Conservation (phyloP, 1,140 invertebrate genomes). For the Temnothorax curvispinosus region DNA sequence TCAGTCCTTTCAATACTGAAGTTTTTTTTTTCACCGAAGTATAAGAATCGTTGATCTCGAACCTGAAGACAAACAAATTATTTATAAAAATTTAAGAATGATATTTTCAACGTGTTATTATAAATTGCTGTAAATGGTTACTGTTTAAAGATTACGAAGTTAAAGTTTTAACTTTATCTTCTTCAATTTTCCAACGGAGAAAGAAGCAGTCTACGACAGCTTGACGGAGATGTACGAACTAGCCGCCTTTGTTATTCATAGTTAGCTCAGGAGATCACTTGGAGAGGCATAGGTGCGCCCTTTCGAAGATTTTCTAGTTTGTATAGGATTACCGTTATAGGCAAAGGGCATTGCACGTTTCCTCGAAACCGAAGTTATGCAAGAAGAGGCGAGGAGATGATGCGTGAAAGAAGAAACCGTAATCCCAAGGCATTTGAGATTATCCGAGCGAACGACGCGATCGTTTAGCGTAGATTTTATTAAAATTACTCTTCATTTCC, state of each 20-base stretch:
- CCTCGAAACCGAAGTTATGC: constrained; percentile 57
- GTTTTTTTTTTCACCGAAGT: no score
- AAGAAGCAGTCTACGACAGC: not conserved
- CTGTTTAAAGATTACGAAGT: not conserved
- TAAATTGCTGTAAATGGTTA: not conserved
- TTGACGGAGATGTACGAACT: not conserved
- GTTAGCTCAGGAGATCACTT: not conserved
- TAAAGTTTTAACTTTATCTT: not conserved
- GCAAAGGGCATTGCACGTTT: constrained; percentile 71
- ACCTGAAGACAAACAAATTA: not conserved
- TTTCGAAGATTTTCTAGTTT: constrained; percentile 30
- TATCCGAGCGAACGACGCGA: not conserved
- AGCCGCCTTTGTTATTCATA: constrained; percentile 23
- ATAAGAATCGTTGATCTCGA: not conserved
- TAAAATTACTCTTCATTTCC: not conserved
- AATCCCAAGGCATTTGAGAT: not conserved
- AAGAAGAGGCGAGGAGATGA: constrained; percentile 33
- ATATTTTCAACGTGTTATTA: not conserved
- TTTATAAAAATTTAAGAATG: not conserved
- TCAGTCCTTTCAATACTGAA: not conserved
- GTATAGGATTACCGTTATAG: constrained; percentile 56
- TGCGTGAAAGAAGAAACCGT: constrained; percentile 38
- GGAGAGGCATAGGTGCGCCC: not conserved
- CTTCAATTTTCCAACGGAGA: not conserved
- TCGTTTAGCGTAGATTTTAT: not conserved